These are phyloP conservation scores for Botia kubotai DNA, from an alignment of 2,797 vertebrate species.

Conservation along the genomic window DNA sequence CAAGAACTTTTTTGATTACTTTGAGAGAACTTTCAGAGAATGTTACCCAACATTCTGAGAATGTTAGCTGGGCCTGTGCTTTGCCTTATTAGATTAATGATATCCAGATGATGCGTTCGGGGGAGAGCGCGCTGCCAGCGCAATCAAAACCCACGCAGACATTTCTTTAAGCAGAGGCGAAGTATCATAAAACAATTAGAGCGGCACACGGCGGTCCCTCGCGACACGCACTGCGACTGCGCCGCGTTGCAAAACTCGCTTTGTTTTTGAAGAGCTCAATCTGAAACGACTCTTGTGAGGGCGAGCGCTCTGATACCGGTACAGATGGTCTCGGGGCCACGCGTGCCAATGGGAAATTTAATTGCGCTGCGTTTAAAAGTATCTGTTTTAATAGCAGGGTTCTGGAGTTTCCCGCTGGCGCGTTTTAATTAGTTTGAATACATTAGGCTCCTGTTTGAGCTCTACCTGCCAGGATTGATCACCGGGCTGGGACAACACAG, in stretches of 20 bases:
- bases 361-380: conserved; percentile 66
- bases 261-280: conserved; percentile 49
- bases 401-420: conserved; percentile 72
- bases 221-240: conserved; percentile 16
- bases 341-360: conserved; percentile 63
- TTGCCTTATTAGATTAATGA: conserved; percentile 52
- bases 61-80: not conserved
- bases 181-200: conserved; percentile 62
- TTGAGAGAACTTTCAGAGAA: no score
- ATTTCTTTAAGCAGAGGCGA: conserved; percentile 52
- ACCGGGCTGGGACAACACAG: conserved; percentile 71
- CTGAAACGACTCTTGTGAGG: conserved; percentile 53
- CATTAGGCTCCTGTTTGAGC: conserved; percentile 78
- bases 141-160: conserved; percentile 47
- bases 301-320: conserved; percentile 34
- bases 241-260: conserved; percentile 20
- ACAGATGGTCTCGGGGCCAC: conserved; percentile 60
- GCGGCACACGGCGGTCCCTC: conserved; percentile 22
- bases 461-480: conserved; percentile 79
- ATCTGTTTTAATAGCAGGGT: conserved; percentile 74
- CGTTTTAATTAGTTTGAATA: conserved; percentile 83
- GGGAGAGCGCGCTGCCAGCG: conserved; percentile 43
- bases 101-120: conserved; percentile 46
- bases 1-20: no score
- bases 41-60: no score